Conservation (phyloP, 2,888 invertebrate species). For the Metacarcinus magister region DNA sequence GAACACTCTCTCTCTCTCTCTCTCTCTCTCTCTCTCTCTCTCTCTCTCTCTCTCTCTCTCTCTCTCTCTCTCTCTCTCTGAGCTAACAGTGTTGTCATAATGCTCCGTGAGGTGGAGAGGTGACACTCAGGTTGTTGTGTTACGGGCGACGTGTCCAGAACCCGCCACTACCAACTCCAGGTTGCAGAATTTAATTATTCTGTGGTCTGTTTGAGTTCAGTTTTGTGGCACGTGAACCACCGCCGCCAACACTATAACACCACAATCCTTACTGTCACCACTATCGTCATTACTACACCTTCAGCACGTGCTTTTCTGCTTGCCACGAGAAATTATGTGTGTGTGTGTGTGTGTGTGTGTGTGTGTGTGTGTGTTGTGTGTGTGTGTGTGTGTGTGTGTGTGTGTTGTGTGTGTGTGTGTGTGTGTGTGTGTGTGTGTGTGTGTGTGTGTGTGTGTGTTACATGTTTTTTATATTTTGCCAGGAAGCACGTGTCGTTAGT, state of each 20-base stretch:
- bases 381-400: too few species aligned
- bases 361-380: too few species aligned
- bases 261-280: background rate
- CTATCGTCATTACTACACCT: background rate
- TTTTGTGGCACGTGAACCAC: background rate
- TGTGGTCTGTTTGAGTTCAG: background rate
- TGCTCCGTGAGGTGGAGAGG: background rate
- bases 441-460: background rate
- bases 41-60: constrained; percentile 43
- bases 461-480: background rate
- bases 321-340: too few species aligned
- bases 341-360: too few species aligned
- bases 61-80: too few species aligned
- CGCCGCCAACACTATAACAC: background rate
- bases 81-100: constrained; percentile 30
- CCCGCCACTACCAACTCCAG: background rate
- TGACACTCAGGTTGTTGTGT: background rate
- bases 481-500: background rate
- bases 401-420: too few species aligned
- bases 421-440: background rate
- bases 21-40: constrained; percentile 44
- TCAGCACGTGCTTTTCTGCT: background rate
- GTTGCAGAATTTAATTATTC: background rate
- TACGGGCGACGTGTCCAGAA: background rate
- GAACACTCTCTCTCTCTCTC: background rate